Evolutionary conservation across 2,888 invertebrate genomes (phyloP).

Genomic region (Rhodophaea formosa): DNA sequence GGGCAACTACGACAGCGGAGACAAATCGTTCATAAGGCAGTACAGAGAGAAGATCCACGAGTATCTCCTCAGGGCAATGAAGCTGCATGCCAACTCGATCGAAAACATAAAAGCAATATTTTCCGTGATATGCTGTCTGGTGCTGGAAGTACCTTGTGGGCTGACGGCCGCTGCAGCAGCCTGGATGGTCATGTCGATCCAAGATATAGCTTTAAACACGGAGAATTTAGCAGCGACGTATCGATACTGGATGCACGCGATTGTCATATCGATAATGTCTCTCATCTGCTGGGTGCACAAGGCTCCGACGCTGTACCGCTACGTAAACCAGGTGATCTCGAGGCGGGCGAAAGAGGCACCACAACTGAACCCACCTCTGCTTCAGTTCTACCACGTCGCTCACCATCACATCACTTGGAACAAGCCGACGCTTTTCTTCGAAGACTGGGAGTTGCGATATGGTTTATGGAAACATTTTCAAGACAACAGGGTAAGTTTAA

Average conservation of each 20-base stretch:
- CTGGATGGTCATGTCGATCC: slow-evolving; percentile 82
- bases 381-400: slow-evolving; percentile 74
- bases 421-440: slow-evolving; percentile 83
- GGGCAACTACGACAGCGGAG: slow-evolving; percentile 57
- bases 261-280: slow-evolving; percentile 81
- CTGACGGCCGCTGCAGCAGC: slow-evolving; percentile 81
- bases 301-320: slow-evolving; percentile 78
- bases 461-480: slow-evolving; percentile 83
- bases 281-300: slow-evolving; percentile 83
- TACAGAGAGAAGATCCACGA: slow-evolving; percentile 74
- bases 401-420: slow-evolving; percentile 81
- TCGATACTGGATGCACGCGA: slow-evolving; percentile 81
- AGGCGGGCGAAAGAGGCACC: slow-evolving; percentile 82
- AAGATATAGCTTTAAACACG: slow-evolving; percentile 73
- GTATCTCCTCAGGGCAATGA: slow-evolving; percentile 53
- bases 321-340: slow-evolving; percentile 79
- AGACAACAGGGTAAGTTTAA: slow-evolving; percentile 32
- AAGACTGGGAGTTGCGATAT: slow-evolving; percentile 84
- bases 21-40: slow-evolving; percentile 74
- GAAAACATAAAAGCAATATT: slow-evolving; percentile 79
- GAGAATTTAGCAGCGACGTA: slow-evolving; percentile 48
- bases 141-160: slow-evolving; percentile 83
- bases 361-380: slow-evolving; percentile 83
- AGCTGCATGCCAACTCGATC: slow-evolving; percentile 62
- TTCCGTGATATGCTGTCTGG: slow-evolving; percentile 76